A percentile compares a stretch with the other conserved stretches of the same genome.
Evolutionary conservation across 2,888 invertebrate species (phyloP).

Genomic region (Coronaproctus castanopsis): DNA sequence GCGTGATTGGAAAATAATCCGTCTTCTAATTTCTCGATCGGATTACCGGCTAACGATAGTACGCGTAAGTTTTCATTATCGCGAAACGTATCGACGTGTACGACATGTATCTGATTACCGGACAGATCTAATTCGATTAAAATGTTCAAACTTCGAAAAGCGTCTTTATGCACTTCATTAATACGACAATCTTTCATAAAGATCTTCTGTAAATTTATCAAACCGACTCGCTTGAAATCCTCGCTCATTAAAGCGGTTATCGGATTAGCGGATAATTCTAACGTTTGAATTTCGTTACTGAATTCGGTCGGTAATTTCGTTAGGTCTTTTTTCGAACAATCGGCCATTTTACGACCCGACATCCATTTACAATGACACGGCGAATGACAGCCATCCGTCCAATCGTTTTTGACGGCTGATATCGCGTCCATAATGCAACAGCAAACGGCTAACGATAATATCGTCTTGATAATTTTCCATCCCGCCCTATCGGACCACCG

Average conservation of each 20-base stretch:
- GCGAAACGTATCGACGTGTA: constrained; percentile 38
- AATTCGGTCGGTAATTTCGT: constrained; percentile 48
- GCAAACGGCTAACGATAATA: neutral
- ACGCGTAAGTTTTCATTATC: constrained; percentile 49
- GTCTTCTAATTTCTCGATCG: constrained; percentile 47
- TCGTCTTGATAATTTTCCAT: neutral
- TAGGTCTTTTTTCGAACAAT: constrained; percentile 47
- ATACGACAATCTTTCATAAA: constrained; percentile 53
- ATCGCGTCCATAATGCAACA: neutral
- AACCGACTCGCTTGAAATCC: constrained; percentile 44
- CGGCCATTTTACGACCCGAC: constrained; percentile 62
- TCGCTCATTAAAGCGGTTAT: constrained; percentile 42
- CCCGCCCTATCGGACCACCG: neutral
- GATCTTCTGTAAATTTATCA: constrained; percentile 64
- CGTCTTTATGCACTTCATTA: constrained; percentile 46
- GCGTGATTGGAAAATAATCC: constrained; percentile 53
- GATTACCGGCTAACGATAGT: constrained; percentile 52
- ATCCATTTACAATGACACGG: constrained; percentile 66
- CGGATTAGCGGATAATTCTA: constrained; percentile 50
- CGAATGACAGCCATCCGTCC: neutral
- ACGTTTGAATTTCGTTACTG: constrained; percentile 38
- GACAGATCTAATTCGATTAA: constrained; percentile 52
- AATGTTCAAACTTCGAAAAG: constrained; percentile 43
- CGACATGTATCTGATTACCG: constrained; percentile 34
- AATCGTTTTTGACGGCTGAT: neutral